A percentile compares a stretch with the other conserved stretches of the same genome.
phyloP scores from a whole-genome alignment of 2,888 invertebrate species.

The Ischnus inquisitorius region DNA sequence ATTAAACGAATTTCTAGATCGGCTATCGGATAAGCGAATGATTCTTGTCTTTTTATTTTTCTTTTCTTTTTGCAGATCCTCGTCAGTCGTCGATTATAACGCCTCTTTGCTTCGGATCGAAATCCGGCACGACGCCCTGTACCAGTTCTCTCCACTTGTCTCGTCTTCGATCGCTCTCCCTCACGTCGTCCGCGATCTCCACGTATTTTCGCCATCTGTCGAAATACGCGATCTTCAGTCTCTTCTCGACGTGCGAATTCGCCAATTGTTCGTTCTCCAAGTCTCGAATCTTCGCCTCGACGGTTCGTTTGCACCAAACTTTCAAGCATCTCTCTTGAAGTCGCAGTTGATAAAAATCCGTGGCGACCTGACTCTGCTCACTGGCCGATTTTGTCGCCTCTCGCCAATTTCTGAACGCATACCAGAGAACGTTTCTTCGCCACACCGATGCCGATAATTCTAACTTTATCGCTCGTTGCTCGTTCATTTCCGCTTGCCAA shows the following conservation, averaged over 20 bases:
- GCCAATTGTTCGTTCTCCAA: constrained; percentile 74
- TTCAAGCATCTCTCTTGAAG: constrained; percentile 87
- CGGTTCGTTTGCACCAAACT: constrained; percentile 86
- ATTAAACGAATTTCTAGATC: constrained; percentile 63
- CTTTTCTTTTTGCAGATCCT: background rate
- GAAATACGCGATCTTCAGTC: constrained; percentile 76
- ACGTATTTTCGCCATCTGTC: constrained; percentile 78
- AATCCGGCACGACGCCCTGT: constrained; percentile 81
- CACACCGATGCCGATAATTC: constrained; percentile 74
- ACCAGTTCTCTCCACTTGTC: constrained; percentile 81
- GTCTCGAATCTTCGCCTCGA: constrained; percentile 83
- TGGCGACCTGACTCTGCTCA: constrained; percentile 89
- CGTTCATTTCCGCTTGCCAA: constrained; percentile 86
- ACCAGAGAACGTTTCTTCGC: constrained; percentile 75
- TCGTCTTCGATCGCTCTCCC: constrained; percentile 79
- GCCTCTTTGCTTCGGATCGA: constrained; percentile 78
- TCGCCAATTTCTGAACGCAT: constrained; percentile 76
- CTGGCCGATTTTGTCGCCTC: constrained; percentile 67
- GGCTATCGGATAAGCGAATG: background rate
- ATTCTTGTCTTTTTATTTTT: constrained; percentile 23
- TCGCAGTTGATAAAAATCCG: constrained; percentile 90
- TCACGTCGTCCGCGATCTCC: constrained; percentile 76
- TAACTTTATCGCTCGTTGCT: constrained; percentile 69
- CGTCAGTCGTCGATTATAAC: constrained; percentile 75
- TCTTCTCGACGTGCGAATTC: constrained; percentile 69